Base-by-base conservation (phyloP, 2,797 vertebrate genomes). In the Gallinago solitaria region DNA sequence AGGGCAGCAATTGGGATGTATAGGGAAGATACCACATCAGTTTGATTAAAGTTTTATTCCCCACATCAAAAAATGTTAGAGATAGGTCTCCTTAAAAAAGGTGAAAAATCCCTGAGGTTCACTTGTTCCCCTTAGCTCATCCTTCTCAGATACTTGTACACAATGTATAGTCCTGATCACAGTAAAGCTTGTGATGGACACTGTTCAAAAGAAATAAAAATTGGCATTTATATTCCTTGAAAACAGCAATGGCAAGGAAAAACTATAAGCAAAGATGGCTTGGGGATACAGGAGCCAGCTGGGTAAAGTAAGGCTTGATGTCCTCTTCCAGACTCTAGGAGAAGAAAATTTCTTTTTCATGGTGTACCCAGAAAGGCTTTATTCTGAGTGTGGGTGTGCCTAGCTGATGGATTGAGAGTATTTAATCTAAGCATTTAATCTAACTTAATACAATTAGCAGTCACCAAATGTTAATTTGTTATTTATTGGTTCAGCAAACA, bases 91-190 rank as follows among this genome's bases (percentile, higher is more conserved):
- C 20, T 64, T 17, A 59, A 27, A 78, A 74, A 47, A 14, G 5
- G 8, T 9, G 4, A 37, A 68, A 60, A 41, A 25, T 7, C n/a
- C 75, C 14, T 60, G 10, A 21, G 9, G 5, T 51, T 79, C 14
- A 0, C 15, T 8, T 43, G 4, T 23, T 57, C 33, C 35, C 24
- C 12, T 50, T 60, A 59, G 13, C 28, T 63, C 23, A 37, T 5
- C 24, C 18, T 28, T 6, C 48, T 87, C 24, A 47, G 43, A n/a
- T 30, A 33, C 11, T 67, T 9, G 2, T 16, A 6, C 14, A 11
- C n/a, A 43, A 1, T 0, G 4, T 35, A 9, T 16, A 7, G 30
- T 50, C 50, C 78, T 43, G 9, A 37, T 56, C 2, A 3, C 45
- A 64, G 23, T 9, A 81, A 85, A 60, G 3, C 30, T 33, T 21